These are phyloP conservation scores for Allolobophora icterica DNA, from an alignment of 2,888 invertebrate species.

Conservation along the genomic window DNA sequence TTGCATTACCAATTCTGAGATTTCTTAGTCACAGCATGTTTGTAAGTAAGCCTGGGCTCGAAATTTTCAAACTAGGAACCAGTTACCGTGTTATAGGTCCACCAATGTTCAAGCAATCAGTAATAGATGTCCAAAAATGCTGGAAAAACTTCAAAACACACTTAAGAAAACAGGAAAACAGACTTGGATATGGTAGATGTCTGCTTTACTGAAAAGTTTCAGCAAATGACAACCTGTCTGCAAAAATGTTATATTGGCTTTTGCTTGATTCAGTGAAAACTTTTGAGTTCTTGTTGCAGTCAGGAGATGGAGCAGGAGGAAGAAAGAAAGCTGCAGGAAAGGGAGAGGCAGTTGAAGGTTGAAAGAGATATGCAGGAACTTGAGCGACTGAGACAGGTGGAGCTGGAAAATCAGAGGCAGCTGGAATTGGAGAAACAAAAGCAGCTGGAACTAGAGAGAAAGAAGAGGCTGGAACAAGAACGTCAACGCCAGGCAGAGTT, in stretches of 20 bases:
- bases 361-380: slow-evolving; percentile 79
- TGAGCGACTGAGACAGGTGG: background rate
- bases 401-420: slow-evolving; percentile 72
- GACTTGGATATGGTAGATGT: too few species aligned
- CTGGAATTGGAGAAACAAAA: slow-evolving; percentile 90
- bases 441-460: slow-evolving; percentile 73
- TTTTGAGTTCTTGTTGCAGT: slow-evolving; percentile 27
- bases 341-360: slow-evolving; percentile 83
- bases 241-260: background rate
- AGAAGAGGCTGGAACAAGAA: slow-evolving; percentile 2
- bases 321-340: slow-evolving; percentile 71
- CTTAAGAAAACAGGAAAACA: too few species aligned
- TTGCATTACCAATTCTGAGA: too few species aligned
- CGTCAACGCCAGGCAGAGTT: slow-evolving; percentile 20
- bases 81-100: too few species aligned
- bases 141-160: too few species aligned
- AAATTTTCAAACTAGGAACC: too few species aligned
- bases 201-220: too few species aligned
- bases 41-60: too few species aligned
- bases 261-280: background rate
- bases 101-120: too few species aligned
- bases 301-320: slow-evolving; percentile 81
- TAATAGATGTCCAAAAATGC: too few species aligned
- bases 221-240: background rate
- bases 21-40: too few species aligned